Base-by-base conservation (phyloP, 2,888 invertebrate genomes). In the Glyphotaelius pellucidus region DNA sequence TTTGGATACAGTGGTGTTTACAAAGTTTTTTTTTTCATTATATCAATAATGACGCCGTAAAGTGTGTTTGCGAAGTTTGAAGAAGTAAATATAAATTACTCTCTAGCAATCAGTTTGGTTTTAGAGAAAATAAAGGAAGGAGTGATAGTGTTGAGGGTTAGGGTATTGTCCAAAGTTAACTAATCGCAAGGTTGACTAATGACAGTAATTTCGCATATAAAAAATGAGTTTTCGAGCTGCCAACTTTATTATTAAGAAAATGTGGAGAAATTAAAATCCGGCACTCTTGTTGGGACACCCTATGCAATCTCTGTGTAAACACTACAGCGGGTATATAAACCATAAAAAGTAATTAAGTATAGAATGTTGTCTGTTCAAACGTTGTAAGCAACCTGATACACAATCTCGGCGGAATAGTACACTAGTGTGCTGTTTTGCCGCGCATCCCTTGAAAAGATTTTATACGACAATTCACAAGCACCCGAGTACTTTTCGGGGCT, bases 401-500 rank as follows among this genome's bases (percentile, higher is more conserved):
- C 38, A 85, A 85, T 38, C 85, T 35, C 38, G 35, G 14, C 7
- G 35, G 42, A 42, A 85, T 85, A 42, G n/a, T 38, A 85, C 42
- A 38, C 42, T n/a, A 12, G 42, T 85, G 85, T 42, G 85, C n/a
- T 25, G 42, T 85, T 85, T n/a, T 38, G 2, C 35, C 42, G 25
- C 15, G 47, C n/a, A 85, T 81, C 81, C 32, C 31, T 83, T 31
- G 83, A 83, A 83, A 25, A 67, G 52, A 67, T 67, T 67, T 67
- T 67, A 67, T 67, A 19, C 52, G 7, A 67, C 52, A 5, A 19
- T 67, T 67, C 47, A 14, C 47, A 14, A 47, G 14, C 15, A 11
- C 11, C 52, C 19, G 52, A 67, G 52, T 67, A 5, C 52, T 19
- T 25, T 52, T 52, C 15, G 52, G 52, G 52, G 52, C 19, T 25